These are phyloP conservation scores for Chironomus tentans DNA, from an alignment of 2,888 invertebrate species.

Conservation along the genomic window DNA sequence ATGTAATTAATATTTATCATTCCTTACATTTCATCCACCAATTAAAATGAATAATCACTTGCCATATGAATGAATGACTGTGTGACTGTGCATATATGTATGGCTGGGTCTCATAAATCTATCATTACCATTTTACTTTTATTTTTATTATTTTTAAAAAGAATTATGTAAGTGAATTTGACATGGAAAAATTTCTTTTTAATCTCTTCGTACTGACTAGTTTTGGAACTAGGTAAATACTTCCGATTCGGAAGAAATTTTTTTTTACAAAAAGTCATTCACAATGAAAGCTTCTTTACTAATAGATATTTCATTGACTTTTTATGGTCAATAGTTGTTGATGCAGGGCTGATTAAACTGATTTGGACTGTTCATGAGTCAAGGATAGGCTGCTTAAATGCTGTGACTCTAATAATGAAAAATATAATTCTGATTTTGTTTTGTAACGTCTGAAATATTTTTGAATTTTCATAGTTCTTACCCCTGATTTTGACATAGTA, in stretches of 20 bases:
- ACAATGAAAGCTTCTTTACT: background rate
- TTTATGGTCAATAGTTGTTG: background rate
- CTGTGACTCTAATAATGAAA: too few species aligned
- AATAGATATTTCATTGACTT: constrained; percentile 19
- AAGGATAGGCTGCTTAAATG: too few species aligned
- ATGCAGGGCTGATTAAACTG: too few species aligned
- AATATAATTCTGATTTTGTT: too few species aligned
- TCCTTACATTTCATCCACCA: background rate
- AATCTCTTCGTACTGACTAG: background rate
- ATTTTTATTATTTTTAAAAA: background rate
- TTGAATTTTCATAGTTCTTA: too few species aligned
- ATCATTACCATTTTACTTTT: background rate
- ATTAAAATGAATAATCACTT: background rate
- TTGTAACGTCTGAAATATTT: too few species aligned
- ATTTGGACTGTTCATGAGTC: too few species aligned
- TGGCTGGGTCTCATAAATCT: background rate
- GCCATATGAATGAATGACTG: background rate
- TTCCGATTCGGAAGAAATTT: constrained; percentile 8
- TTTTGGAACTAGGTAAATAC: background rate
- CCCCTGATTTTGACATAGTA: too few species aligned
- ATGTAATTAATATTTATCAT: background rate
- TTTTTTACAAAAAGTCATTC: background rate
- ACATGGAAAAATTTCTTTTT: constrained; percentile 1
- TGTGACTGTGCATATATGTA: background rate
- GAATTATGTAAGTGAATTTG: background rate